These are phyloP conservation scores for Sturmia bella DNA, from an alignment of 2,888 invertebrate genomes.

Conservation along the genomic window DNA sequence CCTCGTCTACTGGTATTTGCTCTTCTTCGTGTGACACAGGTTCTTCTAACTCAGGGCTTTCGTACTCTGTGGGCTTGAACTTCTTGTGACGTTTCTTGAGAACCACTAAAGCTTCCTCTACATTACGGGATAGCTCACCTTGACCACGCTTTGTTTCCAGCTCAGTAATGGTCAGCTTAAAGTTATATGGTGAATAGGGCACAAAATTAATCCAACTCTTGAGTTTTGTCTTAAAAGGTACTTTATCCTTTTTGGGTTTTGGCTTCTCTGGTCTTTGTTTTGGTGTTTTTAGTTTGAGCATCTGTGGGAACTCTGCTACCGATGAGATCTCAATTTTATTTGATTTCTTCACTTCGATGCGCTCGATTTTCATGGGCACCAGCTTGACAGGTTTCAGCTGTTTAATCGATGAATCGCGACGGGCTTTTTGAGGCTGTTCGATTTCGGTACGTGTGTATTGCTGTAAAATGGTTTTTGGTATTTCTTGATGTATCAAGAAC, in stretches of 20 bases:
- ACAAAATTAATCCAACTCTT: conserved; percentile 87
- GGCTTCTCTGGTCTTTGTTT: conserved; percentile 78
- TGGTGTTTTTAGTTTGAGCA: conserved; percentile 85
- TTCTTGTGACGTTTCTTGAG: conserved; percentile 85
- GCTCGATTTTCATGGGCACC: conserved; percentile 84
- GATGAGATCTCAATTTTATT: conserved; percentile 85
- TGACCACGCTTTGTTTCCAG: conserved; percentile 84
- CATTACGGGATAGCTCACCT: conserved; percentile 86
- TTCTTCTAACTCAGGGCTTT: conserved; percentile 84
- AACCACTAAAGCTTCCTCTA: conserved; percentile 86
- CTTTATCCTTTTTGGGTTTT: conserved; percentile 83
- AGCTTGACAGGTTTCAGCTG: conserved; percentile 75
- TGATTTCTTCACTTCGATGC: conserved; percentile 83
- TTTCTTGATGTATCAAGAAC: conserved; percentile 80
- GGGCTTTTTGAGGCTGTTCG: conserved; percentile 78
- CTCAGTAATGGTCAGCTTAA: conserved; percentile 73
- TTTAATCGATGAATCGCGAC: conserved; percentile 75
- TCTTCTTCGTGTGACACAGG: conserved; percentile 77
- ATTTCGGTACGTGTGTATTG: conserved; percentile 80
- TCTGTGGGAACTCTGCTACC: conserved; percentile 84
- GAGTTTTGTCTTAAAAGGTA: conserved; percentile 86
- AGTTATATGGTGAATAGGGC: conserved; percentile 85
- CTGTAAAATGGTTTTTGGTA: conserved; percentile 81
- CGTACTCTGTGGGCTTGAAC: conserved; percentile 83
- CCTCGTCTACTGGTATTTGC: conserved; percentile 69